These are phyloP conservation scores for Achlya flavicornis DNA, from an alignment of 2,888 invertebrate species.

Conservation along the genomic window DNA sequence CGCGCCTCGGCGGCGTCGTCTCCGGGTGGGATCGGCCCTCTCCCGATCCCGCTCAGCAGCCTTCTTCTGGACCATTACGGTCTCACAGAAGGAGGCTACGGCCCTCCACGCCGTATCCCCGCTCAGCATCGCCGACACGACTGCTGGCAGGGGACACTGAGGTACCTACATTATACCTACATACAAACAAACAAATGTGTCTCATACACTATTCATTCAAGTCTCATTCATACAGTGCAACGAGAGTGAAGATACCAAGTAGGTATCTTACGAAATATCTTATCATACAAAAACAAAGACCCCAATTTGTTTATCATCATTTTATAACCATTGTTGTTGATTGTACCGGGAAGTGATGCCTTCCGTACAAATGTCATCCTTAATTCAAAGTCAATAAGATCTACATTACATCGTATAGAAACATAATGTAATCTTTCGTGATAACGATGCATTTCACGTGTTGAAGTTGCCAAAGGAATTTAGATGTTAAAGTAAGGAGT, in stretches of 20 bases:
- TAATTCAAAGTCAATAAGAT: not conserved
- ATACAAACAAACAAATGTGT: too few species aligned
- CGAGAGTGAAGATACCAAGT: not conserved
- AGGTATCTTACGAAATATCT: not conserved
- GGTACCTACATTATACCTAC: too few species aligned
- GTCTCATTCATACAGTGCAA: not conserved
- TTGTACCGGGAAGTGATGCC: not conserved
- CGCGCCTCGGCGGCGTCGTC: too few species aligned
- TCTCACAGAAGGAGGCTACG: too few species aligned
- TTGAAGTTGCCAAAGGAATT: not conserved
- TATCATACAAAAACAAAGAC: not conserved
- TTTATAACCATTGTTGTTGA: not conserved
- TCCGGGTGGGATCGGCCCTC: too few species aligned
- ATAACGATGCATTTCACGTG: constrained; percentile 5
- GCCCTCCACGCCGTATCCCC: too few species aligned
- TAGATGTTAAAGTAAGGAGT: not conserved
- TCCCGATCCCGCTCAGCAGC: too few species aligned
- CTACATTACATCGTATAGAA: not conserved
- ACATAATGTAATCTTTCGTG: not conserved
- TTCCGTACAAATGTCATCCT: not conserved
- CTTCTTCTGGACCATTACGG: too few species aligned
- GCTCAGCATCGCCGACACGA: too few species aligned
- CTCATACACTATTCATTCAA: not conserved
- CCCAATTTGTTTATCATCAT: constrained; percentile 5
- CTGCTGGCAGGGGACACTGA: too few species aligned